A percentile compares a stretch with the other conserved stretches of the same genome.
Conservation (phyloP, 2,113 vertebrate species). For the Aspidoscelis tigris region DNA sequence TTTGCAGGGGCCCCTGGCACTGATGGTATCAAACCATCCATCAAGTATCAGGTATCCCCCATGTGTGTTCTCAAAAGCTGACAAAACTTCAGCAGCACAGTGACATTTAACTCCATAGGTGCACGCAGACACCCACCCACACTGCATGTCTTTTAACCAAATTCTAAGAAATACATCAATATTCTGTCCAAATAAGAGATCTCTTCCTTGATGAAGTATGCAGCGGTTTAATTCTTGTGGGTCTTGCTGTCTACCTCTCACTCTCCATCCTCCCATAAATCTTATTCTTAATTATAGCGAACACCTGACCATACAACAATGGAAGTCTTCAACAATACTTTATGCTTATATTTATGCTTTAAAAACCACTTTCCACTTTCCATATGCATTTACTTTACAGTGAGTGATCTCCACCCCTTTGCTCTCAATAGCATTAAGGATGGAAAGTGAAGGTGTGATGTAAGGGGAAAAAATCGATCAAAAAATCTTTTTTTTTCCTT, state of each 20-base stretch:
- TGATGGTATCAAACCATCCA: no score
- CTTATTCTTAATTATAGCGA: neutral
- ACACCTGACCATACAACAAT: neutral
- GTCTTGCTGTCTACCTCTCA: neutral
- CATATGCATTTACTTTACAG: neutral
- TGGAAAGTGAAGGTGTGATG: neutral
- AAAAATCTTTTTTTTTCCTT: no score
- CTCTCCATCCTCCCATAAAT: neutral
- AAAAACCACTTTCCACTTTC: neutral
- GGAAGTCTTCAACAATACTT: neutral
- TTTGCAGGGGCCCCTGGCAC: neutral
- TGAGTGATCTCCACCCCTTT: neutral
- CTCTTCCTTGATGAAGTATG: neutral
- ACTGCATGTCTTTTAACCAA: neutral
- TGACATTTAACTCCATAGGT: neutral
- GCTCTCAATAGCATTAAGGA: constrained; percentile 13
- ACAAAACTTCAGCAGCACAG: neutral
- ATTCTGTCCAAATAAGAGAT: neutral
- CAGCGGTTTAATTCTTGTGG: neutral
- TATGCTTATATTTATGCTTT: neutral
- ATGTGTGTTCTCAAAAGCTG: neutral
- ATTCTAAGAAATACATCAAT: neutral
- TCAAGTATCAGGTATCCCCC: neutral
- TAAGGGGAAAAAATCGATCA: neutral
- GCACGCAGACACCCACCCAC: neutral